phyloP scores from a whole-genome alignment of 2,888 invertebrate species.

The Unio delphinus region DNA sequence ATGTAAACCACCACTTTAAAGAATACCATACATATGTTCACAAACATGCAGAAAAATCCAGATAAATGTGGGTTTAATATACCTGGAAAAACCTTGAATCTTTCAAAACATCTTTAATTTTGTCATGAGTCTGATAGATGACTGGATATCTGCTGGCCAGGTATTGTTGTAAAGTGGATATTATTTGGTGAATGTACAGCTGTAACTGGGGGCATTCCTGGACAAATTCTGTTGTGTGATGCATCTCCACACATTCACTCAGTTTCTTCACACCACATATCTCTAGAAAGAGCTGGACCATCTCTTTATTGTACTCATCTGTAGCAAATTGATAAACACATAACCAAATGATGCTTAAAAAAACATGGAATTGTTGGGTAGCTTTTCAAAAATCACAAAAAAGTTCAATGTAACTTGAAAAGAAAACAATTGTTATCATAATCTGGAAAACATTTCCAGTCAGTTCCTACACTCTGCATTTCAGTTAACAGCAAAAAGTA shows the following conservation, averaged over 20 bases:
- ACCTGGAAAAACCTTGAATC: constrained; percentile 55
- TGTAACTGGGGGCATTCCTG: constrained; percentile 53
- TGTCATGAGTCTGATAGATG: constrained; percentile 42
- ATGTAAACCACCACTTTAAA: too few relatives aligned
- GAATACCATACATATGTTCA: too few relatives aligned
- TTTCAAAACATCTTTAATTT: constrained; percentile 43
- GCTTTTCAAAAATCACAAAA: too few relatives aligned
- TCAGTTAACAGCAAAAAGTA: too few relatives aligned
- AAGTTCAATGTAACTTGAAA: too few relatives aligned
- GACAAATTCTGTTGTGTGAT: constrained; percentile 48
- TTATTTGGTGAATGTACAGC: constrained; percentile 49
- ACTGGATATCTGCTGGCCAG: constrained; percentile 44
- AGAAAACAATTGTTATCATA: too few relatives aligned
- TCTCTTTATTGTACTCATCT: constrained; percentile 1
- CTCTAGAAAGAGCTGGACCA: constrained; percentile 33
- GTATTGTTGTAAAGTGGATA: constrained; percentile 59
- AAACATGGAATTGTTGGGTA: too few relatives aligned
- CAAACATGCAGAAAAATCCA: too few relatives aligned
- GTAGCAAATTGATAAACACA: too few relatives aligned
- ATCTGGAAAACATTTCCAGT: too few relatives aligned
- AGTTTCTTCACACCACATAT: constrained; percentile 50
- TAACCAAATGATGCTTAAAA: too few relatives aligned
- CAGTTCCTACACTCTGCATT: too few relatives aligned
- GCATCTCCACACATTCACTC: constrained; percentile 46
- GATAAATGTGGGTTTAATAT: not conserved